A percentile compares a stretch with the other conserved stretches of the same genome.
Evolutionary conservation across 2,797 vertebrate genomes (phyloP).

Genomic region (Botia almorhae): DNA sequence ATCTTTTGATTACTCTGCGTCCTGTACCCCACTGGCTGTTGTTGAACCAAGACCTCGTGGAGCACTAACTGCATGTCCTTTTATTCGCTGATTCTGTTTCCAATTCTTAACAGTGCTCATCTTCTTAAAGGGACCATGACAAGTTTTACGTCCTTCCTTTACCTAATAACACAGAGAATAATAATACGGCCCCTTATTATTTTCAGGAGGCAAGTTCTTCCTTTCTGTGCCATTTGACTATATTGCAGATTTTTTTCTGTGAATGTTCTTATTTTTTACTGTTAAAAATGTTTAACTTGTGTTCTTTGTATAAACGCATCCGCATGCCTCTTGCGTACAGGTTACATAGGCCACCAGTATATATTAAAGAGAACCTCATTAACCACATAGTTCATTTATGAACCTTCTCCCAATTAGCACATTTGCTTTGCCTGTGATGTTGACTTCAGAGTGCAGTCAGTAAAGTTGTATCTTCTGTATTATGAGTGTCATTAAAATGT

Average conservation of each 20-base stretch:
- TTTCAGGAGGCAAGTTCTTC: conserved; percentile 21
- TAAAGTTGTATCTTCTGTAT: conserved; percentile 24
- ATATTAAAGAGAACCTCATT: conserved; percentile 36
- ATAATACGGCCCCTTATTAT: neutral
- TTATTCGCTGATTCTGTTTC: neutral
- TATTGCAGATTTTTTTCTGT: conserved; percentile 25
- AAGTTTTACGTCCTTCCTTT: conserved; percentile 11
- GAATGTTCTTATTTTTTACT: neutral
- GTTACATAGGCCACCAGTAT: conserved; percentile 11
- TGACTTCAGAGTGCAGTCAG: conserved; percentile 37
- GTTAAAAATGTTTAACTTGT: conserved; percentile 32
- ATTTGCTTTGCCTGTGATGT: conserved; percentile 38
- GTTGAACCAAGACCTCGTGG: conserved; percentile 6
- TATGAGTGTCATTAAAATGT: conserved; percentile 48
- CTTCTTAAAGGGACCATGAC: conserved; percentile 55
- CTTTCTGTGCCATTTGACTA: conserved; percentile 49
- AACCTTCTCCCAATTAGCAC: conserved; percentile 6
- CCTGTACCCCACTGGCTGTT: conserved; percentile 24
- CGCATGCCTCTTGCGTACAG: conserved; percentile 52
- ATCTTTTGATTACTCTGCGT: conserved; percentile 5
- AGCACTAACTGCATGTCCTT: conserved; percentile 5
- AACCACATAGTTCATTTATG: conserved; percentile 4
- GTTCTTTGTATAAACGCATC: conserved; percentile 40
- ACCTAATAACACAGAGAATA: conserved; percentile 23
- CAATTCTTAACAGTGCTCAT: conserved; percentile 26